Percentiles rank a stretch among this genome's conserved stretches.
Conservation (phyloP, 2,113 vertebrate species). For the Muscicapa adusta region DNA sequence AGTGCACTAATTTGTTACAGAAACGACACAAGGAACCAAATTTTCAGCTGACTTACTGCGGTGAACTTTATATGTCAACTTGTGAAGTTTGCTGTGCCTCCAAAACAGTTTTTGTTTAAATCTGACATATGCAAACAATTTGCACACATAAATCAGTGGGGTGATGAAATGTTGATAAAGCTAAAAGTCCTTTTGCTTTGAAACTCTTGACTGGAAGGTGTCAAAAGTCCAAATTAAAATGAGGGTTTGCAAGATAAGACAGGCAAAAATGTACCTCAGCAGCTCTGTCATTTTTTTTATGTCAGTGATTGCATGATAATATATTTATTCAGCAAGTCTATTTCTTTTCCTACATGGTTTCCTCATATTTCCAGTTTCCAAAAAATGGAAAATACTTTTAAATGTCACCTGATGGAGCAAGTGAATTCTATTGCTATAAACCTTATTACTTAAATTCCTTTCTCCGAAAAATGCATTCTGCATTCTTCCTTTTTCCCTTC, state of each 20-base stretch:
- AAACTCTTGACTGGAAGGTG: background rate
- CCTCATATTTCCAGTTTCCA: background rate
- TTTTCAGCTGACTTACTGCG: background rate
- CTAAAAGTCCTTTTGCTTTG: background rate
- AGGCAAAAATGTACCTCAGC: background rate
- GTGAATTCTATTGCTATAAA: background rate
- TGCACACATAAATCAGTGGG: background rate
- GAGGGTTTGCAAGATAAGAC: background rate
- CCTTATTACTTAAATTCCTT: background rate
- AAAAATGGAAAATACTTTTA: background rate
- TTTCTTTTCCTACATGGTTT: background rate
- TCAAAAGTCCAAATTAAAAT: background rate
- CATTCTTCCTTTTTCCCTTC: background rate
- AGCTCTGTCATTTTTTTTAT: background rate
- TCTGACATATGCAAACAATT: background rate
- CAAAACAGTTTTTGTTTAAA: background rate
- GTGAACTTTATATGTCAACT: background rate
- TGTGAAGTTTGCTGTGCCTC: background rate
- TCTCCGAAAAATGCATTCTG: background rate
- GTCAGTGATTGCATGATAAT: background rate
- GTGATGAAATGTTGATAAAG: background rate
- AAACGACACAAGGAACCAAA: background rate
- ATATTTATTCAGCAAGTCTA: background rate
- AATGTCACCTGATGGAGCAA: background rate
- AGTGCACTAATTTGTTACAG: background rate